These are phyloP conservation scores for Myrmecobius fasciatus DNA, from an alignment of 2,113 vertebrate genomes.

Conservation along the genomic window DNA sequence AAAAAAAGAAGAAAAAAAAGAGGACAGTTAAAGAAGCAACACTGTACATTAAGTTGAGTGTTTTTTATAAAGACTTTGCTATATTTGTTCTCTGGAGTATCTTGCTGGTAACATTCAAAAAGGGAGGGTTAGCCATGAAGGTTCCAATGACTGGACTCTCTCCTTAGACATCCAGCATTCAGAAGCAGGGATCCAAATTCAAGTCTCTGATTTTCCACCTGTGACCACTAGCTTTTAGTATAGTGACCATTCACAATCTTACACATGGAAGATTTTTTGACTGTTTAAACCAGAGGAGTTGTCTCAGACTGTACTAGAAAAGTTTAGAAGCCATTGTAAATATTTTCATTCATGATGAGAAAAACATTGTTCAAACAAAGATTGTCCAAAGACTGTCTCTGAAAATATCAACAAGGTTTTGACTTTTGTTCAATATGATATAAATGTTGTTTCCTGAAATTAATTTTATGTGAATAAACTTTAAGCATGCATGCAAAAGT, in stretches of 20 bases:
- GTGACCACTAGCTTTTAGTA: slow-evolving; percentile 43
- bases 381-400: neutral
- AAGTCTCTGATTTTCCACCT: slow-evolving; percentile 55
- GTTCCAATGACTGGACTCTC: slow-evolving; percentile 33
- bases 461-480: neutral
- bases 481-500: neutral
- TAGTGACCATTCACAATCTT: neutral
- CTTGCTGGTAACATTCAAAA: slow-evolving; percentile 36
- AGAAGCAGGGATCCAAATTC: slow-evolving; percentile 43
- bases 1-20: too few species aligned
- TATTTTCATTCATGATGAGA: neutral
- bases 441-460: neutral
- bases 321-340: neutral
- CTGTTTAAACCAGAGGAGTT: neutral
- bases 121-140: slow-evolving; percentile 49
- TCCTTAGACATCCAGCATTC: neutral
- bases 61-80: neutral
- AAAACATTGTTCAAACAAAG: neutral
- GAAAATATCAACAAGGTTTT: neutral
- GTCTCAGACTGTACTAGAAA: neutral
- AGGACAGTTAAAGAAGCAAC: neutral
- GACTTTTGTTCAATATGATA: neutral
- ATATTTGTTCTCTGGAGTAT: neutral
- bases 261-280: neutral
- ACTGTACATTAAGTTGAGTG: neutral